A percentile compares a stretch with the other conserved stretches of the same genome.
phyloP scores from a whole-genome alignment of 2,888 invertebrate species.

The Adelphocoris suturalis region DNA sequence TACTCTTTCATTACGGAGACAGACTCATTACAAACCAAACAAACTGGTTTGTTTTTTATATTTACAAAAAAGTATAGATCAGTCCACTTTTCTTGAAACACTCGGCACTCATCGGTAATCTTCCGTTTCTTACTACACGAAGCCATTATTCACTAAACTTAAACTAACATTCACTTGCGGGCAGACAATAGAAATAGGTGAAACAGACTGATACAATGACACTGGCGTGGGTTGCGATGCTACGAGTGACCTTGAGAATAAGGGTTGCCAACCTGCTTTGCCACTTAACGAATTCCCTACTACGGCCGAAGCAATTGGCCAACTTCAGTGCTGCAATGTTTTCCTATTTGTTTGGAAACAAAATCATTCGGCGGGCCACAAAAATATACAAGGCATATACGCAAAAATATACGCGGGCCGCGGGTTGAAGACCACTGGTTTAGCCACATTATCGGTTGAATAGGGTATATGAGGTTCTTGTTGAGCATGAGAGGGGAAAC shows the following conservation, averaged over 20 bases:
- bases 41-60: slow-evolving; percentile 25
- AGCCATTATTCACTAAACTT: slow-evolving; percentile 25
- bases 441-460: neutral
- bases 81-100: slow-evolving; percentile 25
- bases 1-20: slow-evolving; percentile 50
- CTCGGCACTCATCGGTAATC: slow-evolving; percentile 25
- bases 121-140: too few species aligned
- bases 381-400: slow-evolving; percentile 34
- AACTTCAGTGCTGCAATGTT: too few species aligned
- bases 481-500: too few species aligned
- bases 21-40: slow-evolving; percentile 37
- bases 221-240: slow-evolving; percentile 5
- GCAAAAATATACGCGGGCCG: too few species aligned
- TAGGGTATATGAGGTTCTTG: neutral
- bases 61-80: slow-evolving; percentile 25
- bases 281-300: slow-evolving; percentile 11
- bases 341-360: too few species aligned
- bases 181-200: slow-evolving; percentile 25
- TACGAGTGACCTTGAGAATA: slow-evolving; percentile 9
- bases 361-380: slow-evolving; percentile 30
- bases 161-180: slow-evolving; percentile 25
- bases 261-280: slow-evolving; percentile 28
- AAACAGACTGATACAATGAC: slow-evolving; percentile 12
- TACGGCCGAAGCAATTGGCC: too few species aligned
- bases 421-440: slow-evolving; percentile 31